phyloP scores from a whole-genome alignment of 1,140 invertebrate genomes.

The Drosophila kepulauana region DNA sequence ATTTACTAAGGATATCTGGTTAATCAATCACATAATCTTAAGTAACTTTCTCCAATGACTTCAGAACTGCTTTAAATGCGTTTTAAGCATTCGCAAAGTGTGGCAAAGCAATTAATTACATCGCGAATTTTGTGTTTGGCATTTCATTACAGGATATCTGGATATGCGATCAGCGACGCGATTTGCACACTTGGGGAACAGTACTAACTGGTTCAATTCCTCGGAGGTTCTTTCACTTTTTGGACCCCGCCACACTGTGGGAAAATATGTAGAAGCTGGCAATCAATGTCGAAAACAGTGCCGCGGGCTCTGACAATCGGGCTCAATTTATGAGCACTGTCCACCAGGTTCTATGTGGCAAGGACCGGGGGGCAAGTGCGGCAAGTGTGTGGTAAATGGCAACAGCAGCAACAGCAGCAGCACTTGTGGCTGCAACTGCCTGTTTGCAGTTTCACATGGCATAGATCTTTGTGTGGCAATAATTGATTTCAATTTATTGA shows the following conservation, averaged over 20 bases:
- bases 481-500: slow-evolving; percentile 81
- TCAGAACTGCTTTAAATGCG: too few species aligned
- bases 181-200: not conserved
- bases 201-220: slow-evolving; percentile 54
- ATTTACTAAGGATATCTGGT: too few species aligned
- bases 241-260: slow-evolving; percentile 67
- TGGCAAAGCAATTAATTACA: too few species aligned
- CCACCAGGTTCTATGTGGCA: slow-evolving; percentile 22
- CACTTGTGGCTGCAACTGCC: slow-evolving; percentile 7
- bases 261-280: slow-evolving; percentile 83
- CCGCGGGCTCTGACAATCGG: slow-evolving; percentile 74
- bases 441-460: slow-evolving; percentile 63
- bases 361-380: not conserved
- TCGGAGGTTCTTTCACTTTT: slow-evolving; percentile 74
- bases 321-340: slow-evolving; percentile 73
- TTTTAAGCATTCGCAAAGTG: not conserved
- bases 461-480: slow-evolving; percentile 76
- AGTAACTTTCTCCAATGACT: too few species aligned
- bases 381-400: not conserved
- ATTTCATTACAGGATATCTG: slow-evolving; percentile 37
- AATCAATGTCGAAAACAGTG: slow-evolving; percentile 79
- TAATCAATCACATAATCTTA: too few species aligned
- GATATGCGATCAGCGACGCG: not conserved
- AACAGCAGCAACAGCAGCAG: slow-evolving; percentile 10
- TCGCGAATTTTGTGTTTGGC: too few species aligned